Base-by-base conservation (phyloP, 1,140 invertebrate species). In the Anadara kagoshimensis region DNA sequence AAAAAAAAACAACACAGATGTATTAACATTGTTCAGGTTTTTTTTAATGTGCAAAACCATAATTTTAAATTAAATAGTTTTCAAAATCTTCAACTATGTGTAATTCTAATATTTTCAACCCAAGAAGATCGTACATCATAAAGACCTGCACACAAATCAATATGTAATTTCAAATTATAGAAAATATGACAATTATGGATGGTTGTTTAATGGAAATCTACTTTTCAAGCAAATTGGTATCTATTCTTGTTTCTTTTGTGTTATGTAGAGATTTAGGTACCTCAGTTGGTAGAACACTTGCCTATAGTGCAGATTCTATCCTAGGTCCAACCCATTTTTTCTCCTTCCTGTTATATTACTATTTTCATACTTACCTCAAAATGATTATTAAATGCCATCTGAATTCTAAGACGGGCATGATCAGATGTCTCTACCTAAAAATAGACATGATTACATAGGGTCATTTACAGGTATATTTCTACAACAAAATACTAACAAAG, bases 341-440 rank as follows among this genome's bases (percentile, higher is more conserved):
- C 7, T 36, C 7, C 29, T 36, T 36, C 7, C 29, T 36, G 29
- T 36, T 36, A 36, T 36, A n/a, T n/a, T n/a, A n/a, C n/a, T 36
- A 18, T 49, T 49, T 49, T 1, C 14, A 57, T 7, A 29, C 61
- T 5, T 71, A 86, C 83, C 75, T 83, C 79, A 83, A 88, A 88
- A 77, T 85, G 79, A 62, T 87, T 87, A 61, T 88, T 88, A 53
- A 87, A 87, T 18, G 85, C 84, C 43, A 89, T 41, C 58, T 81
- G 79, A 16, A 88, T 51, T 29, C 75, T 73, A 0, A 89, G 75
- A 70, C 87, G 73, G 5, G 87, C 87, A 84, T 89, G 87, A 65
- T 89, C 87, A 59, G 87, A 79, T 44, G 87, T 89, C 74, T 89
- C 87, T 45, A 89, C 85, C 83, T 86, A 62, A 14, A 67, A 22